phyloP scores from a whole-genome alignment of 2,888 invertebrate genomes.

The Yponomeuta cagnagella region DNA sequence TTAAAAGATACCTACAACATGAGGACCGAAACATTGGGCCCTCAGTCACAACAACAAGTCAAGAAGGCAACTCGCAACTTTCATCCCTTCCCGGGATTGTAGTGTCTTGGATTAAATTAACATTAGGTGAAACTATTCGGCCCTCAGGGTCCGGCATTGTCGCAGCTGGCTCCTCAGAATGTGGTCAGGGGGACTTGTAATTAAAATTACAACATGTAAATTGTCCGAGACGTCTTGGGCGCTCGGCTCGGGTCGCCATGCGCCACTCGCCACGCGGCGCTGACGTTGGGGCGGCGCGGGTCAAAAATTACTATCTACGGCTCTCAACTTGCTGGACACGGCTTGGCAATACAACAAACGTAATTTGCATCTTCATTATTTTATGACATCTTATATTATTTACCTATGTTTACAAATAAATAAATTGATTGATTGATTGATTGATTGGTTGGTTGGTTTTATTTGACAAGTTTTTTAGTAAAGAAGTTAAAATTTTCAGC shows the following conservation, averaged over 20 bases:
- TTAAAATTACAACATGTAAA: slow-evolving; percentile 74
- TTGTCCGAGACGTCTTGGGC: slow-evolving; percentile 48
- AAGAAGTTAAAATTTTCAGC: too few species aligned
- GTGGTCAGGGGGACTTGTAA: slow-evolving; percentile 60
- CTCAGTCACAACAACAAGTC: slow-evolving; percentile 30
- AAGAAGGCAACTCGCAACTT: slow-evolving; percentile 63
- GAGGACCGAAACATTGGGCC: not conserved
- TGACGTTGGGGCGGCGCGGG: not conserved
- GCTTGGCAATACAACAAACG: not conserved
- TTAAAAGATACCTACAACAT: not conserved
- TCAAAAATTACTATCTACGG: not conserved
- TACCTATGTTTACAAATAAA: too few species aligned
- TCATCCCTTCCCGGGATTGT: slow-evolving; percentile 44
- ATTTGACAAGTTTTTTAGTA: too few species aligned
- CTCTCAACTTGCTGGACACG: not conserved
- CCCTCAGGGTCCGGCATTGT: slow-evolving; percentile 21
- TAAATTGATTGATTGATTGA: too few species aligned
- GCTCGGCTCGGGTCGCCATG: not conserved
- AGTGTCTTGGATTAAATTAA: slow-evolving; percentile 71
- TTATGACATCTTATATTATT: too few species aligned
- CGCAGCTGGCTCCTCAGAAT: slow-evolving; percentile 37
- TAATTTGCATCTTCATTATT: too few species aligned
- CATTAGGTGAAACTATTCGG: slow-evolving; percentile 67
- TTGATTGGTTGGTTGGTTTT: too few species aligned
- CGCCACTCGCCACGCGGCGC: not conserved